Percentiles rank a stretch among this genome's conserved stretches.
These are phyloP conservation scores for Mus musculus DNA, from an alignment of 2,113 vertebrate species.

Conservation along the genomic window GRCm39 chr5:62155501-62156000, in stretches of 20 bases:
- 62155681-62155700: neutral
- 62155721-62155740: neutral
- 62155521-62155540: too few species aligned
- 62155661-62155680: neutral
- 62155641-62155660: constrained; percentile 12
- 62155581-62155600: neutral
- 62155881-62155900: neutral
- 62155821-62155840: neutral
- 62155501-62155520: too few species aligned
- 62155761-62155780: neutral
- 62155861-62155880: constrained; percentile 15
- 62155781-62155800: neutral
- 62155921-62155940: neutral
- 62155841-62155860: neutral
- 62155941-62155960: neutral
- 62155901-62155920: neutral
- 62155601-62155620: neutral
- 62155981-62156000: neutral
- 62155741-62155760: neutral
- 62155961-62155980: neutral
- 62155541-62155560: neutral
- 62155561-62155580: neutral
- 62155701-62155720: neutral
- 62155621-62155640: neutral
- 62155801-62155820: neutral